Conservation (phyloP, 37 sponge, comb jelly and placozoan species). For the Lycopodina hypogea region DNA sequence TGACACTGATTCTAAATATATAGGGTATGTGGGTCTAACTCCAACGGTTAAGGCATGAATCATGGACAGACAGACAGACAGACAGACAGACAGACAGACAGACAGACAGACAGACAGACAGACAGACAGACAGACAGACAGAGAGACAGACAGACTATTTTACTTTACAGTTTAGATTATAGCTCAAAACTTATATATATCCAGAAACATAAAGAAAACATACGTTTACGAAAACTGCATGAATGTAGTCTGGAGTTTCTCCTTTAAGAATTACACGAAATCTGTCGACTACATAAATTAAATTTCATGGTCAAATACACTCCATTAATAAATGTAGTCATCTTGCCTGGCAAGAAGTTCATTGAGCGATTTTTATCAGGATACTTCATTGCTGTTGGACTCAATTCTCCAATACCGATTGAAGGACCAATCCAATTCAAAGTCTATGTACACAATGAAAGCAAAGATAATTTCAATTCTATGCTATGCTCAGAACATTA, state of each 20-base stretch:
- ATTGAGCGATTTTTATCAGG: slow-evolving; percentile 34
- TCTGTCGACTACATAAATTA: slow-evolving; percentile 24
- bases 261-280: slow-evolving; percentile 24
- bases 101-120: slow-evolving; percentile 31
- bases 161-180: too few relatives aligned
- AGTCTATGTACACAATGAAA: not conserved
- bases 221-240: slow-evolving; percentile 55
- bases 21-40: too few relatives aligned
- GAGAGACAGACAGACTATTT: not conserved
- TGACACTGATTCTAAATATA: too few relatives aligned
- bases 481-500: not conserved
- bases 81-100: slow-evolving; percentile 31
- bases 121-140: slow-evolving; percentile 27
- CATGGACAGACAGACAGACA: slow-evolving; percentile 26
- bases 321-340: not conserved
- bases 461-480: not conserved
- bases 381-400: not conserved
- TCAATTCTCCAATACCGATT: slow-evolving; percentile 3
- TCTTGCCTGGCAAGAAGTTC: slow-evolving; percentile 41
- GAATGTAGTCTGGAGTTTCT: slow-evolving; percentile 31
- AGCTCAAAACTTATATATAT: too few relatives aligned
- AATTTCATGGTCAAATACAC: not conserved
- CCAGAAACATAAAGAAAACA: too few relatives aligned
- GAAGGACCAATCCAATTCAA: not conserved
- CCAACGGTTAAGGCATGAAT: too few relatives aligned